Percentiles rank a stretch among this genome's conserved stretches.
Evolutionary conservation across 2,113 vertebrate species (phyloP).

Genomic region (Ceyx cyanopectus): DNA sequence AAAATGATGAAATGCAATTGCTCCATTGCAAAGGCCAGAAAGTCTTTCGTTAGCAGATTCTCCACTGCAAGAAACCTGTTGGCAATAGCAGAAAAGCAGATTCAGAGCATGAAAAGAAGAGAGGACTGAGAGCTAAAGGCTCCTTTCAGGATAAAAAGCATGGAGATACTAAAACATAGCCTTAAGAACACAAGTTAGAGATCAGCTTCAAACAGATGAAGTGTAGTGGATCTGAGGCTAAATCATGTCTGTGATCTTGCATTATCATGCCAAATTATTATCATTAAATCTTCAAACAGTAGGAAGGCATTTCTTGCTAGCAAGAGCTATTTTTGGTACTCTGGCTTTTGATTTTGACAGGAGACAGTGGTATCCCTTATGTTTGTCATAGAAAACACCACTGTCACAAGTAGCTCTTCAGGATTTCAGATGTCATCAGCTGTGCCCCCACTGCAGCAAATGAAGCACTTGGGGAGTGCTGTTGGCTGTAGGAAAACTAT

Average conservation of each 20-base stretch:
- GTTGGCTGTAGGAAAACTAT: not conserved
- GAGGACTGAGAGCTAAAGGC: not conserved
- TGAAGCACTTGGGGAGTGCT: not conserved
- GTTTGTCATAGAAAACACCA: not conserved
- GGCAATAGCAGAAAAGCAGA: constrained; percentile 24
- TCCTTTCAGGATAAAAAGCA: not conserved
- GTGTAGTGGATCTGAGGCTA: not conserved
- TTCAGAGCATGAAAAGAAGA: not conserved
- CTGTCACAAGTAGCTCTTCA: not conserved
- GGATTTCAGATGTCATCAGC: not conserved
- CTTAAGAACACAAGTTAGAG: not conserved
- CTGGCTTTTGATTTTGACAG: not conserved
- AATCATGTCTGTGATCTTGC: not conserved
- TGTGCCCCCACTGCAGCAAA: not conserved
- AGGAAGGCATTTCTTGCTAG: not conserved
- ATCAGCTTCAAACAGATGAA: not conserved
- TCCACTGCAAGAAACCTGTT: constrained; percentile 86
- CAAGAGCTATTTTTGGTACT: not conserved
- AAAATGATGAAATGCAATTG: constrained; percentile 49
- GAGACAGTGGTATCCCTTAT: not conserved
- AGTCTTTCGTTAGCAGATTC: constrained; percentile 63
- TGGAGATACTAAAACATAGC: not conserved
- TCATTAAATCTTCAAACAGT: not conserved
- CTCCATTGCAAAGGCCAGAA: constrained; percentile 78
- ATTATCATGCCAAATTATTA: not conserved